Percentiles rank a stretch among this genome's conserved stretches.
Evolutionary conservation across 2,888 invertebrate species (phyloP).

Genomic region (Coremacera marginata): DNA sequence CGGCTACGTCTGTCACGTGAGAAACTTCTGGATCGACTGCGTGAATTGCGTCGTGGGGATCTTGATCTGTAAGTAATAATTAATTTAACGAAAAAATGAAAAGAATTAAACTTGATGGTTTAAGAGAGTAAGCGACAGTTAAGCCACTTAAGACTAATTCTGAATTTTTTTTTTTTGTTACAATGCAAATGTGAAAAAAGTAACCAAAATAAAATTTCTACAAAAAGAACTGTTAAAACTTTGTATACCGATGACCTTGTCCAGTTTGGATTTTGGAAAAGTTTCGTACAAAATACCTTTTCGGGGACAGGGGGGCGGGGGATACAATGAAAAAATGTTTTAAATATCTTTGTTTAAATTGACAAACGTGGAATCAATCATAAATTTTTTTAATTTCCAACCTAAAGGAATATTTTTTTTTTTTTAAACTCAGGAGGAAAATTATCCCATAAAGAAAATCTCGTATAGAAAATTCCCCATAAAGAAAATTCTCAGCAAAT

Average conservation of each 20-base stretch:
- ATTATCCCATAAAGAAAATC: too few relatives aligned
- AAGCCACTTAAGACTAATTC: neutral
- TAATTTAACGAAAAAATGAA: slow-evolving; percentile 3
- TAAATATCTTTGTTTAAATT: too few relatives aligned
- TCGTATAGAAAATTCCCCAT: too few relatives aligned
- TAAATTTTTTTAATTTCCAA: too few relatives aligned
- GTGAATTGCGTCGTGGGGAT: slow-evolving; percentile 67
- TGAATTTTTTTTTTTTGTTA: neutral
- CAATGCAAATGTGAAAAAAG: neutral
- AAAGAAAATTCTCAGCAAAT: too few relatives aligned
- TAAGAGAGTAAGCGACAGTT: neutral
- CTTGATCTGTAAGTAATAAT: slow-evolving; percentile 65
- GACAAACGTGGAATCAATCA: too few relatives aligned
- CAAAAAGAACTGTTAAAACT: neutral
- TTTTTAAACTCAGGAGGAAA: too few relatives aligned
- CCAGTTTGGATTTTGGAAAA: neutral
- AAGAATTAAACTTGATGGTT: neutral
- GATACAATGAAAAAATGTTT: too few relatives aligned
- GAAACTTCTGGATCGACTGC: slow-evolving; percentile 71
- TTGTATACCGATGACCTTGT: neutral
- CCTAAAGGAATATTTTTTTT: too few relatives aligned
- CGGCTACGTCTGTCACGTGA: slow-evolving; percentile 73
- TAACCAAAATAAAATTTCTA: neutral
- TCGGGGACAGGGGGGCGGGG: too few relatives aligned
- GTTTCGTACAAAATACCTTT: too few relatives aligned